phyloP scores from a whole-genome alignment of 2,888 invertebrate species.

The Linnaemya tessellans region DNA sequence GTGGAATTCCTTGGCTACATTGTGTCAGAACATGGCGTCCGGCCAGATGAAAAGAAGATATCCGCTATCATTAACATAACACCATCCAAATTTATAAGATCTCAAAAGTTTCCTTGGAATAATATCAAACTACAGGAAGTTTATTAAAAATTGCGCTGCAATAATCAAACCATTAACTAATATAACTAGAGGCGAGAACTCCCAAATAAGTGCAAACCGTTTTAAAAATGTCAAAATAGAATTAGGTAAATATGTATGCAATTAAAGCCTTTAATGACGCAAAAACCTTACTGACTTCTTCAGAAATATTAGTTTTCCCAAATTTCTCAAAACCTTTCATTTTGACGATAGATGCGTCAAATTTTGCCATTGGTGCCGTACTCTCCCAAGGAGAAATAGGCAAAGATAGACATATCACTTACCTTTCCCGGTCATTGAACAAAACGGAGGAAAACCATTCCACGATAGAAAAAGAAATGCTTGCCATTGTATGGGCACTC shows the following conservation, averaged over 20 bases:
- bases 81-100: neutral
- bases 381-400: constrained; percentile 37
- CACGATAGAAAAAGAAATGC: constrained; percentile 53
- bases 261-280: constrained; percentile 20
- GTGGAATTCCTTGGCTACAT: no score
- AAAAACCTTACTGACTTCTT: constrained; percentile 18
- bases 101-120: constrained; percentile 11
- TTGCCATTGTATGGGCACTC: constrained; percentile 16
- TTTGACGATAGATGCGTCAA: constrained; percentile 64
- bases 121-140: constrained; percentile 16
- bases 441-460: constrained; percentile 56
- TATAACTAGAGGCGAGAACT: constrained; percentile 17
- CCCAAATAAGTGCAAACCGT: constrained; percentile 11
- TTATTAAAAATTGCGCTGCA: no score
- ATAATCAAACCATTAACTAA: no score
- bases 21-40: no score
- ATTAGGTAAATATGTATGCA: constrained; percentile 13
- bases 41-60: no score
- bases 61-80: no score
- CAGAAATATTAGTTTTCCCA: constrained; percentile 22
- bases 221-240: neutral
- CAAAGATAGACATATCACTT: constrained; percentile 48
- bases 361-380: constrained; percentile 56
- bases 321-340: constrained; percentile 17
- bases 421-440: constrained; percentile 52